Evolutionary conservation across 2,888 invertebrate species (phyloP).

Genomic region (Drosophila seclusa): DNA sequence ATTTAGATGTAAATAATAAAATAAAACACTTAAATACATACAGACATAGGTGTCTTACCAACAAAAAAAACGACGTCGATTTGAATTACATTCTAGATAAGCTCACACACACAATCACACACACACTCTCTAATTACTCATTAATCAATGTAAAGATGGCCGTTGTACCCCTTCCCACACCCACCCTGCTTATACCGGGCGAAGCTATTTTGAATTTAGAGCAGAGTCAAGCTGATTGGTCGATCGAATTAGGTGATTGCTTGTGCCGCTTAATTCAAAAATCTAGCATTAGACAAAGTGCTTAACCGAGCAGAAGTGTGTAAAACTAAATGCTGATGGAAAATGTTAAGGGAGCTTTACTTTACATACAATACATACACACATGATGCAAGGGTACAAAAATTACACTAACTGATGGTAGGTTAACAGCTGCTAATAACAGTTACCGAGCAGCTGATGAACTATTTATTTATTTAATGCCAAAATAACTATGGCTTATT

Average conservation of each 20-base stretch:
- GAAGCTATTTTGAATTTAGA: not conserved
- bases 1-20: not conserved
- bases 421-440: not conserved
- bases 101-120: not conserved
- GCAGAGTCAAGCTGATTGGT: not conserved
- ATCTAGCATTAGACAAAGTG: not conserved
- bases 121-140: not conserved
- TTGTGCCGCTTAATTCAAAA: not conserved
- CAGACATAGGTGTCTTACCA: not conserved
- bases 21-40: not conserved
- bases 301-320: not conserved
- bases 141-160: not conserved
- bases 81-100: not conserved
- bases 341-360: not conserved
- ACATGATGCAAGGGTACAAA: not conserved
- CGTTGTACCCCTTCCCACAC: not conserved
- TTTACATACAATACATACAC: not conserved
- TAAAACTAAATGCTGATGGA: not conserved
- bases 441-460: not conserved
- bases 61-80: not conserved
- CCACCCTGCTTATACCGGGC: not conserved
- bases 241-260: not conserved
- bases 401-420: not conserved
- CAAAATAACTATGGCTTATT: not conserved
- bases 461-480: not conserved